These are phyloP conservation scores for Hydrozoanthus tunicans DNA, from an alignment of 64 coral and sea anemone species.

Conservation along the genomic window DNA sequence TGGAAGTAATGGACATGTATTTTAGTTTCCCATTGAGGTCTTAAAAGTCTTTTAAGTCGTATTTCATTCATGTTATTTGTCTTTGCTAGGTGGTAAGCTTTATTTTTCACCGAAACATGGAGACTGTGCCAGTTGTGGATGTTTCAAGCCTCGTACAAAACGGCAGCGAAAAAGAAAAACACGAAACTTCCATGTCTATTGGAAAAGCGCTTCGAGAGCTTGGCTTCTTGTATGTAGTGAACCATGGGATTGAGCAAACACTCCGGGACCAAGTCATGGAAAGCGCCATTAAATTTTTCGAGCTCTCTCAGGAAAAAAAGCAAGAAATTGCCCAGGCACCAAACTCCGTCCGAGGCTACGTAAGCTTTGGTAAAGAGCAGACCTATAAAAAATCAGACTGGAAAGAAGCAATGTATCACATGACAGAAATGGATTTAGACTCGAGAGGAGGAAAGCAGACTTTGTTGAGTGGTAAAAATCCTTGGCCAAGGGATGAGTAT, in stretches of 20 bases:
- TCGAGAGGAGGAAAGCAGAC: background rate
- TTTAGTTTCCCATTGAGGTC: too few species aligned
- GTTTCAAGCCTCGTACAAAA: constrained; percentile 51
- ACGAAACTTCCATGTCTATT: constrained; percentile 31
- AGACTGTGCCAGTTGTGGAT: constrained; percentile 5
- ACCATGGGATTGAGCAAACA: constrained; percentile 15
- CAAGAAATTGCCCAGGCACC: constrained; percentile 9
- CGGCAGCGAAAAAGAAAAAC: constrained; percentile 9
- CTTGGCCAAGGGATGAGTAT: constrained; percentile 22
- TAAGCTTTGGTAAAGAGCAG: constrained; percentile 36
- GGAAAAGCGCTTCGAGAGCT: constrained; percentile 21
- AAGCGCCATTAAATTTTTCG: constrained; percentile 1
- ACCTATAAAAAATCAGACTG: constrained; percentile 43
- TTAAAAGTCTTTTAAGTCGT: background rate
- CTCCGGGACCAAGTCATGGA: constrained; percentile 32
- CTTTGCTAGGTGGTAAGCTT: background rate
- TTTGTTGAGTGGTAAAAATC: constrained; percentile 17
- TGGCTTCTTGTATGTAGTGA: constrained; percentile 36
- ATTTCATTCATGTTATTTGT: background rate
- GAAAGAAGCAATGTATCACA: constrained; percentile 48
- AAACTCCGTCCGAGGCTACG: constrained; percentile 34
- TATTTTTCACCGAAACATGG: constrained; percentile 48
- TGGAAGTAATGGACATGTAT: too few species aligned
- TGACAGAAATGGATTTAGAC: constrained; percentile 26
- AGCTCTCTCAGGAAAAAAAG: constrained; percentile 19